A percentile compares a stretch with the other conserved stretches of the same genome.
These are phyloP conservation scores for Octomys mimax DNA, from an alignment of 2,797 vertebrate genomes.

Conservation along the genomic window DNA sequence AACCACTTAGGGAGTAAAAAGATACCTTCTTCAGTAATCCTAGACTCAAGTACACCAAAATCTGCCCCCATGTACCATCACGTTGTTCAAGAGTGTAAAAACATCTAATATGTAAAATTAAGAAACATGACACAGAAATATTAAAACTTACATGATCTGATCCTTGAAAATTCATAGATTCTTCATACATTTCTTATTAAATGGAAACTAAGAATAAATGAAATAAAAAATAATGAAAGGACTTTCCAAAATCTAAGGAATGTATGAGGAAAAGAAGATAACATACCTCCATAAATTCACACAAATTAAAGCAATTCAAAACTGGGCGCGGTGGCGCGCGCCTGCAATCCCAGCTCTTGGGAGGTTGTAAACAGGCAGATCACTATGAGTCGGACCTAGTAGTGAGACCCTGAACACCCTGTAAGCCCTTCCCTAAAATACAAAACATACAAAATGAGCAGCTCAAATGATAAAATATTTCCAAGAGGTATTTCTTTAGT, in stretches of 20 bases:
- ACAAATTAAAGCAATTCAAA: constrained; percentile 28
- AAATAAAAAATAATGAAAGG: neutral
- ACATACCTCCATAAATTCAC: constrained; percentile 17
- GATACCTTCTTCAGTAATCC: constrained; percentile 44
- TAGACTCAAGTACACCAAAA: constrained; percentile 4
- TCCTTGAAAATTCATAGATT: neutral
- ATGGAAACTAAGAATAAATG: constrained; percentile 24
- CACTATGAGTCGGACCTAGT: too few relatives aligned
- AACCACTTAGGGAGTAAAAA: neutral
- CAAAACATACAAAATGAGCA: too few relatives aligned
- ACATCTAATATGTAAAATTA: neutral
- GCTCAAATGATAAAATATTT: neutral
- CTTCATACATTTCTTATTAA: neutral
- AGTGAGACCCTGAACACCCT: too few relatives aligned
- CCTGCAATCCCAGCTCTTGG: too few relatives aligned
- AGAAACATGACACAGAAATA: neutral
- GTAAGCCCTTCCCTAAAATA: too few relatives aligned
- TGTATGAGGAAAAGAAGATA: neutral
- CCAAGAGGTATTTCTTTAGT: constrained; percentile 8
- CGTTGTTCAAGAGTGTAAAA: neutral
- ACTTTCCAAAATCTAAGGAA: neutral
- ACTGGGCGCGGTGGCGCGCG: too few relatives aligned
- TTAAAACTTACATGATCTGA: neutral
- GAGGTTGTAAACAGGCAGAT: too few relatives aligned
- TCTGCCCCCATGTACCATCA: neutral